Conservation (phyloP, 1,140 invertebrate species). For the Drosophila parabipectinata region DNA sequence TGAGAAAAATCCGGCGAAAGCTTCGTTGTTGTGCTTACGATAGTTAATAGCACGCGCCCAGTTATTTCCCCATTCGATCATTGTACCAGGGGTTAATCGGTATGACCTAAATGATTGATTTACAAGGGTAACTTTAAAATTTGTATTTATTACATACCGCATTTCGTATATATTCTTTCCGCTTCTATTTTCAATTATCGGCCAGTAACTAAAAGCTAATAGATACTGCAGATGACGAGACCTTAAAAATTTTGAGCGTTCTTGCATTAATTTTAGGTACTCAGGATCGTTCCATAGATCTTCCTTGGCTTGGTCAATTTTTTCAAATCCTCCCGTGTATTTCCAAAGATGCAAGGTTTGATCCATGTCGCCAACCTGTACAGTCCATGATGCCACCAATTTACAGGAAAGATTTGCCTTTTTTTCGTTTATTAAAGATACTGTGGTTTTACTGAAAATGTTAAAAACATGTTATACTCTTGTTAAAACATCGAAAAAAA, state of each 20-base stretch:
- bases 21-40: constrained; percentile 95
- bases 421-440: constrained; percentile 90
- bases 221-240: constrained; percentile 96
- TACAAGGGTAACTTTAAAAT: neutral
- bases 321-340: constrained; percentile 95
- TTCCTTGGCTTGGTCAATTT: constrained; percentile 91
- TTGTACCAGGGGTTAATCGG: constrained; percentile 96
- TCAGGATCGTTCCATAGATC: constrained; percentile 90
- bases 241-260: constrained; percentile 93
- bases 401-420: constrained; percentile 89
- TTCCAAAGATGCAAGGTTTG: constrained; percentile 98
- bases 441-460: constrained; percentile 90
- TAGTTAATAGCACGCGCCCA: constrained; percentile 98
- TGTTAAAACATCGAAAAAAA: too few relatives aligned
- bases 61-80: constrained; percentile 99
- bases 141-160: constrained; percentile 84
- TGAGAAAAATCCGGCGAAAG: constrained; percentile 98
- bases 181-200: constrained; percentile 89
- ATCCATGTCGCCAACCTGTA: constrained; percentile 98
- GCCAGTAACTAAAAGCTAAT: constrained; percentile 96
- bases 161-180: constrained; percentile 97
- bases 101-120: constrained; percentile 77
- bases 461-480: neutral
- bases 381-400: constrained; percentile 93
- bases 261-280: constrained; percentile 90